Base-by-base conservation (phyloP, 92 coral and sea anemone species). In the Umimayanthus kanabou region DNA sequence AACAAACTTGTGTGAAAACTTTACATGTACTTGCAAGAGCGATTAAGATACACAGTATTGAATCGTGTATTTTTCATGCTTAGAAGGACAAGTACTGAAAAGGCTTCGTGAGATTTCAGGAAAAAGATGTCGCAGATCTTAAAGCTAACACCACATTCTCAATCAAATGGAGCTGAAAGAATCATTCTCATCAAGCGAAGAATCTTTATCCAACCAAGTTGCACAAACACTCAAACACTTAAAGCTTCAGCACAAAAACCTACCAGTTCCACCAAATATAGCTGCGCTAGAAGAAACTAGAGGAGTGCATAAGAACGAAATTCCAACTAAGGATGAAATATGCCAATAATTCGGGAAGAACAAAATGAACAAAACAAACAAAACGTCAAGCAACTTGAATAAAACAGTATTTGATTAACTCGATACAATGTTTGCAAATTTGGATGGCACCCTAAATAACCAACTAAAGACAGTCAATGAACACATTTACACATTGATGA, bases 211-310 rank as follows among this genome's bases (percentile, higher is more conserved):
- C 28, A 49, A 53, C 64, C 81, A 78, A 40, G 58, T 78, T 47
- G 16, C 81, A 23, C 81, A 77, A 43, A 20, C 39, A 78, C 57
- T 78, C 39, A 37, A 78, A 45, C 67, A 78, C 6, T 29, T 78
- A 49, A 78, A 78, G 39, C 81, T 78, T 10, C 58, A n/a, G 77
- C 77, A 73, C 16, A 49, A 49, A 78, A 53, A 7, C 58, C 33
- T 20, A 18, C 81, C 28, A 29, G 4, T 14, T 29, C 14, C 20
- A 25, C 81, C 57, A 40, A 78, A 43, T 53, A 22, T 78, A 45
- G 66, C 81, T 30, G 40, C 81, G 13, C 14, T 50, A 78, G 39
- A 78, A 9, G 64, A 55, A 55, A 55, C 64, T 55, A 11, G 16
- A 55, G 64, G 64, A 16, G 64, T 15, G 64, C 64, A 15, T 55